phyloP scores from a whole-genome alignment of 2,888 invertebrate genomes.

The Phengaris arion region DNA sequence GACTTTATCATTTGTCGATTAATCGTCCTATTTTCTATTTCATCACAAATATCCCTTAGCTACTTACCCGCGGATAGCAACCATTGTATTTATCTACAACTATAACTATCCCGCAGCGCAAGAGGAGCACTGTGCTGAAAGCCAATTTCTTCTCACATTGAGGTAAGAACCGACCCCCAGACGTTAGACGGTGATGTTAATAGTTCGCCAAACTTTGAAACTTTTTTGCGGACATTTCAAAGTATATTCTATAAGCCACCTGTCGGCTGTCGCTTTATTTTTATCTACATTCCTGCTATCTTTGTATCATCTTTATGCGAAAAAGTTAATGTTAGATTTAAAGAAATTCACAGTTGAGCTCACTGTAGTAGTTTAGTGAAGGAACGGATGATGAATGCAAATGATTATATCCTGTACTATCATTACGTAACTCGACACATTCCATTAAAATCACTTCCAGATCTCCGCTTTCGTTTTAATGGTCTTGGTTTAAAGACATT shows the following conservation, averaged over 20 bases:
- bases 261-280: not conserved
- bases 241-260: conserved; percentile 1
- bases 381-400: conserved; percentile 10
- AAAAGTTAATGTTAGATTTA: not conserved
- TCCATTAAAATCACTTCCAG: conserved; percentile 10
- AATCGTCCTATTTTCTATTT: too few species aligned
- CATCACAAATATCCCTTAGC: too few species aligned
- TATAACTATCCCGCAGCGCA: too few species aligned
- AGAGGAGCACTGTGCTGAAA: too few species aligned
- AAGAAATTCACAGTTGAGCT: not conserved
- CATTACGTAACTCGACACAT: conserved; percentile 5
- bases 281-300: not conserved
- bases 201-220: not conserved
- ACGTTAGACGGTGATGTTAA: not conserved
- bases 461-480: conserved; percentile 13
- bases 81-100: too few species aligned
- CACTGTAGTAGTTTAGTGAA: not conserved
- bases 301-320: conserved; percentile 5
- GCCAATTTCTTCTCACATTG: too few species aligned
- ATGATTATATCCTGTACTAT: conserved; percentile 9
- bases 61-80: too few species aligned
- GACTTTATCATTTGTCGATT: too few species aligned
- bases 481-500: not conserved
- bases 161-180: not conserved
- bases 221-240: not conserved